Evolutionary conservation across 2,797 vertebrate species (phyloP), one percentile per base, ranked within the genome.

Genomic region (Sebastes oblongus): DNA sequence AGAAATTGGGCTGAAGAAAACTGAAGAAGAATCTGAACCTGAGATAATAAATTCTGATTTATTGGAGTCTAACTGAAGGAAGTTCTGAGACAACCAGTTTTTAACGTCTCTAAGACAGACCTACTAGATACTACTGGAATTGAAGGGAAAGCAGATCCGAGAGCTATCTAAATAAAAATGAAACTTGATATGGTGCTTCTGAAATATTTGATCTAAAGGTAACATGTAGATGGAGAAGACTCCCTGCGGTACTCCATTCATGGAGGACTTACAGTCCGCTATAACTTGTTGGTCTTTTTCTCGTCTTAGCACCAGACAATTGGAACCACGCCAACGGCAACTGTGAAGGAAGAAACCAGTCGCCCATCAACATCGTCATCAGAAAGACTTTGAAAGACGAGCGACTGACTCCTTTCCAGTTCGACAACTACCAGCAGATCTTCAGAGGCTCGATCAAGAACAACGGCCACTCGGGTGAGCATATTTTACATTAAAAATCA

Each of bases 291-390:
- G 20, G 3, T 75, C 8, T 64, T 75, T 73, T 24, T 14, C 34
- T 34, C 65, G 14, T 69, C 66, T 39, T 3, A 99, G 98, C 9
- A 2, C 97, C 98, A n/a, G 81, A 78, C 0, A 6, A 30, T 0
- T 99, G 98, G 98, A 1, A 77, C 0, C 3, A 36, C 0, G 6
- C 25, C 0, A 6, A 83, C 1, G 0, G 0, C 0, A 2, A 12
- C 0, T 99, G 98, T 88, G 80, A 10, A 0, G 92, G 88, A 18
- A 11, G 0, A 0, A 14, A 0, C 0, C 98, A 99, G 89, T 99
- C 98, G 0, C 98, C 98, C 13, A 95, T 99, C 86, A 96, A 98
- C 89, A 94, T 99, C 0, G 83, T 96, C 86, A 97, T 96, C 78
- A 89, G 69, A 56, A 93, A 95, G 68, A 91, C 94, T 0, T 0